Base-by-base conservation (phyloP, 2,113 vertebrate genomes). In the Camelus dromedarius region DNA sequence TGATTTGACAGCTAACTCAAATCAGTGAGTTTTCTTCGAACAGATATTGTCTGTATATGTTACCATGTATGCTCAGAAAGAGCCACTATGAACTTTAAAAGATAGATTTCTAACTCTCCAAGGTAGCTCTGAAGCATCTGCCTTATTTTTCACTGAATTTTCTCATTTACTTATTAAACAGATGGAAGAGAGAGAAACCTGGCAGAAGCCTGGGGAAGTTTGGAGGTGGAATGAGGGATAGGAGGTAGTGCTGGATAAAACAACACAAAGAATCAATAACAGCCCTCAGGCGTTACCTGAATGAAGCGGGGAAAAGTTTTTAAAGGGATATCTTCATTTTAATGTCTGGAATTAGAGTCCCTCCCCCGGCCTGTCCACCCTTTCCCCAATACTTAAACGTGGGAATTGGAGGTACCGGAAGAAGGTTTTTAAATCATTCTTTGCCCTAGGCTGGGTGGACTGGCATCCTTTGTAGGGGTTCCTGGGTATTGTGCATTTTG, bases 401-500 rank as follows among this genome's bases (percentile, higher is more conserved):
- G 75, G 89, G 80, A 93, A 95, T 90, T 96, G 75, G 86, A 91
- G 54, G 69, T 89, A 67, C 48, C 84, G 89, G 91, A 93, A 92
- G 22, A 91, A 11, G n/a, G 8, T 94, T 93, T 96, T 83, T 15
- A 86, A 95, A 64, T 86, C 58, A 56, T 86, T 91, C 86, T 89
- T 89, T 92, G 81, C 73, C 54, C 83, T 72, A 56, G 62, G 72
- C 86, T 94, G 67, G 79, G 38, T 94, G 48, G 89, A 87, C 89
- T 96, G 75, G 48, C 15, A 81, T 90, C 66, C 70, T 95, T 95
- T 84, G 91, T 93, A 75, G 77, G 82, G 54, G 95, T 91, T 86
- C 75, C 73, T 96, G 70, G 87, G 83, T 87, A 96, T 95, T 95
- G 95, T 96, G 90, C 92, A 52, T 97, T 93, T 97, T 97, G 97